Conservation (phyloP, 1,140 invertebrate genomes). For the Cydia splendana region DNA sequence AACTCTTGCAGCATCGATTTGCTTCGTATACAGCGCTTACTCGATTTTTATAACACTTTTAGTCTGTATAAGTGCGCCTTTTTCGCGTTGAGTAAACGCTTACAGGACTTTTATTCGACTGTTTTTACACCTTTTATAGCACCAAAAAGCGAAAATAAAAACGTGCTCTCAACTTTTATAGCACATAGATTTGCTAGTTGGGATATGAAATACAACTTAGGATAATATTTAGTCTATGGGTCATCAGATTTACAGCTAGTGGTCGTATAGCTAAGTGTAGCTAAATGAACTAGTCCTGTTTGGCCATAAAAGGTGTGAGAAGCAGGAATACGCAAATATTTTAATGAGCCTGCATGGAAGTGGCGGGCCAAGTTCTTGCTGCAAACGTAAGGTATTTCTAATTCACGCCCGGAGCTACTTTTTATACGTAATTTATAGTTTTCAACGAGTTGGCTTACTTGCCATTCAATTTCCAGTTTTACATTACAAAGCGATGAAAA, state of each 20-base stretch:
- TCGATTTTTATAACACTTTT: no score
- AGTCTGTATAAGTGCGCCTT: no score
- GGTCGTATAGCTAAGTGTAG: not conserved
- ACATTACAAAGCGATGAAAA: not conserved
- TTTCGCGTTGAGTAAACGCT: no score
- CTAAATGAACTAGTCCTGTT: not conserved
- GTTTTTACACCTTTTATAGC: no score
- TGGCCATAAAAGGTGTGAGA: not conserved
- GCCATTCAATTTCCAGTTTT: not conserved
- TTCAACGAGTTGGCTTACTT: not conserved
- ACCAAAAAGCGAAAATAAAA: no score
- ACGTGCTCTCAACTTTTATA: no score
- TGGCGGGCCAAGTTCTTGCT: not conserved
- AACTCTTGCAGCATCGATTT: no score
- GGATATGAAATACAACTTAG: no score
- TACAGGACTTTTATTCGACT: no score
- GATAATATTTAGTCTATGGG: no score
- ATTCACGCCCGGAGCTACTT: not conserved
- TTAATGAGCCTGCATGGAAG: slow-evolving; percentile 6
- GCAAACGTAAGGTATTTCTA: not conserved
- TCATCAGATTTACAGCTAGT: not conserved
- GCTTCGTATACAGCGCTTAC: no score
- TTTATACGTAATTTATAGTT: slow-evolving; percentile 1
- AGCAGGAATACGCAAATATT: slow-evolving; percentile 15
- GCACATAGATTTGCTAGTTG: no score